Conservation (phyloP, 2,888 invertebrate species). For the Chorisops tibialis region DNA sequence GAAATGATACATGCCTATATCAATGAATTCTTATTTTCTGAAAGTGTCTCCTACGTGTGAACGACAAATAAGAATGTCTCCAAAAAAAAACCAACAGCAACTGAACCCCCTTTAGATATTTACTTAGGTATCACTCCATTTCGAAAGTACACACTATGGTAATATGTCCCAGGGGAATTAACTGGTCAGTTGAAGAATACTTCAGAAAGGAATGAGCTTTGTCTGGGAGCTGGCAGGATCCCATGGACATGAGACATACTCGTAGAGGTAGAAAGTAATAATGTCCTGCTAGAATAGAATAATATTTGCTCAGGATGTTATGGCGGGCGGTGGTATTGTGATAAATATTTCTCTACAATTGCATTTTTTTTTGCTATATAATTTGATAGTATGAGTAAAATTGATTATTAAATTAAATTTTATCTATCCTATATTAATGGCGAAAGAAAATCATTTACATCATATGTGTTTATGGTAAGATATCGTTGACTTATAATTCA, state of each 20-base stretch:
- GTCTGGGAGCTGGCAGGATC: neutral
- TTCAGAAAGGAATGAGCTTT: constrained; percentile 13
- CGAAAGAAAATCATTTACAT: too few relatives aligned
- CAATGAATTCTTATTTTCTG: neutral
- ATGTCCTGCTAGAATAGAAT: constrained; percentile 21
- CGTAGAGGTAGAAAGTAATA: constrained; percentile 21
- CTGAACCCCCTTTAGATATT: constrained; percentile 17
- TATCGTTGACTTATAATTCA: too few relatives aligned
- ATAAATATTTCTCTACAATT: neutral
- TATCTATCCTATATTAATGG: too few relatives aligned
- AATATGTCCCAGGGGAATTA: constrained; percentile 26
- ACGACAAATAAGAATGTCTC: constrained; percentile 19
- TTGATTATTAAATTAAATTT: too few relatives aligned
- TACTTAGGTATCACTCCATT: constrained; percentile 24
- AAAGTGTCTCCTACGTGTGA: neutral
- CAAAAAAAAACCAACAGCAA: neutral
- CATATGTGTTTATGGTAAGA: too few relatives aligned
- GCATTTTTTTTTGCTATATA: too few relatives aligned
- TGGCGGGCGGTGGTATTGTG: constrained; percentile 16
- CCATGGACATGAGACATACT: neutral
- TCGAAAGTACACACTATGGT: constrained; percentile 25
- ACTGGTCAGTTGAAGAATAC: constrained; percentile 24
- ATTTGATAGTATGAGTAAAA: too few relatives aligned
- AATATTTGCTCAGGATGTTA: constrained; percentile 24
- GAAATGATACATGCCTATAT: neutral